Evolutionary conservation across 2,113 vertebrate species (phyloP), one percentile per base, ranked within the genome.

Genomic region (Clinocottus analis): DNA sequence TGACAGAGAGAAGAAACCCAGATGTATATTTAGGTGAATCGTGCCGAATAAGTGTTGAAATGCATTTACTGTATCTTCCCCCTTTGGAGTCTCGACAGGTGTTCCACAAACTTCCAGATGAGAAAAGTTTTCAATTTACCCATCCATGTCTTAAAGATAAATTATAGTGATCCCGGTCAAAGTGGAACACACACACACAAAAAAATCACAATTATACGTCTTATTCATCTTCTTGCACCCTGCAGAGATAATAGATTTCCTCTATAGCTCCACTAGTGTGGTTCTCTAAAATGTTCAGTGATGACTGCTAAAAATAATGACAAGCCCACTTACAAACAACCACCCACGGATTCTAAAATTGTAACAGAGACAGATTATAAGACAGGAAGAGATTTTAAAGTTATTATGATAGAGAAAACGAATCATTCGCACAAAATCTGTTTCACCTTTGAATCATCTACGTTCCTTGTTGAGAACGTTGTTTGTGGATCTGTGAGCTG

Each of bases 231-330:
- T 55, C 13, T 78, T n/a, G 37, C 27, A 23, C 14, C 1, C 31
- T 43, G 23, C 67, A 64, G 25, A 69, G 25, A 53, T 65, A 43
- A 77, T n/a, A 69, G 7, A 45, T 31, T n/a, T 33, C 27, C 39
- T 74, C 29, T 37, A 19, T 17, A 23, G 12, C 56, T 45, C 2
- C 4, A 19, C 39, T 25, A 3, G 21, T 72, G 33, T 23, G n/a
- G n/a, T 37, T 45, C 27, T 19, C 41, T 58, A 6, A 13, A n/a
- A 53, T 72, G 67, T 53, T 69, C 61, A 27, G 62, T 55, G n/a
- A 29, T 65, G 47, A n/a, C 21, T 49, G 39, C 17, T 72, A 77
- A 78, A 89, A 78, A 81, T 73, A 76, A 9, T 25, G 8, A 7
- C 33, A 56, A 37, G 56, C 27, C 64, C 60, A n/a, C 53, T 39